phyloP scores from a whole-genome alignment of 2,113 vertebrate genomes.

The Ophiodon elongatus region DNA sequence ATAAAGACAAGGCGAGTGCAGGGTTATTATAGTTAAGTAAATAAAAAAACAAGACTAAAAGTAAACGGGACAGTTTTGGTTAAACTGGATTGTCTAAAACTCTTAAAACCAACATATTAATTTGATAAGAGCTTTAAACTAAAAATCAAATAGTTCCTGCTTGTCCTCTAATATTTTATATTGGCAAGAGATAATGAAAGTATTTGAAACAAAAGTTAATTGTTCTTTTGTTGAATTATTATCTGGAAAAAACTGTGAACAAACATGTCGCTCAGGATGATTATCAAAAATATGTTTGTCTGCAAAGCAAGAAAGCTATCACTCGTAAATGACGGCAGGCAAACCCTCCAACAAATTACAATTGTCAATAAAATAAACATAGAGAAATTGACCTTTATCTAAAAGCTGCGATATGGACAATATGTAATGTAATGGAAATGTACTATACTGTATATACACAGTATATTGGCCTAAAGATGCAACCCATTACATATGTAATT shows the following conservation, averaged over 20 bases:
- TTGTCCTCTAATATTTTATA: neutral
- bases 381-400: neutral
- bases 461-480: neutral
- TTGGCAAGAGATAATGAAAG: neutral
- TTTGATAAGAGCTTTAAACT: neutral
- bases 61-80: neutral
- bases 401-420: neutral
- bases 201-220: neutral
- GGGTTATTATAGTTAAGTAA: constrained; percentile 38
- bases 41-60: constrained; percentile 4
- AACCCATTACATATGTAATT: neutral
- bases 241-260: neutral
- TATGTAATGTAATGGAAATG: neutral
- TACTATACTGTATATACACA: neutral
- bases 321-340: neutral
- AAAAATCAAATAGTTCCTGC: neutral
- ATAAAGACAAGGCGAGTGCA: constrained; percentile 44
- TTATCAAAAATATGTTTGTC: neutral
- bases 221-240: neutral
- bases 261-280: neutral
- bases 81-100: neutral
- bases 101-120: neutral
- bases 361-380: neutral
- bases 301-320: neutral
- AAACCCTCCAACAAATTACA: neutral